Evolutionary conservation across 2,113 vertebrate genomes (phyloP), one percentile per base, ranked within the genome.

Genomic region (Salvelinus alpinus): DNA sequence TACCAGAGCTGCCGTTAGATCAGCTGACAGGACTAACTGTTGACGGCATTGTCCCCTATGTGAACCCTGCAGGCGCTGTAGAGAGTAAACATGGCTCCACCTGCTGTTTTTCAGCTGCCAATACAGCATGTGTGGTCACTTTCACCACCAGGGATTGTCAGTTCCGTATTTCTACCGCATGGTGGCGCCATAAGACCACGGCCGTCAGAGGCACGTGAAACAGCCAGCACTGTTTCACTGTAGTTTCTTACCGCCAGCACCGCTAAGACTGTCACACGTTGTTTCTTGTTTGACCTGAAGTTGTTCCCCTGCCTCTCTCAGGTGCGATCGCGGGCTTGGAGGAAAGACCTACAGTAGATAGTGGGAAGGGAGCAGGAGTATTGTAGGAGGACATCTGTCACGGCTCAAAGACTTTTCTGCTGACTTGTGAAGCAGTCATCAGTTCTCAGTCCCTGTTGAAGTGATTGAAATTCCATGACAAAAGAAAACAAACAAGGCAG

Each of bases 401-500:
- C 80, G 84, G 64, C 77, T 80, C 80, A 72, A 69, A 72, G 22
- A 57, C 75, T 86, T 84, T 51, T 44, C 64, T 66, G 80, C 78
- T 88, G 86, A 84, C 86, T 80, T 73, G 81, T n/a, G 13, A 75
- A 27, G 72, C 22, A 70, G 22, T 14, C 29, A 57, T 78, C 81
- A 62, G 59, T 24, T 22, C 65, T 78, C 81, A 62, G 20, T 62
- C 59, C 14, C 54, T 57, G 54, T 77, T 51, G 73, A 76, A 84
- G 88, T 88, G 88, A 88, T 88, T 88, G 83, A 86, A 89, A 89
- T 88, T 90, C 86, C 86, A 88, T 84, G 86, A 88, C 81, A 87
- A 84, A 90, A 60, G 25, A 25, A 90, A 60, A 90, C 84, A 92
- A 92, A 91, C 87, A 90, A 89, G 90, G 83, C 87, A 89, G 85